Evolutionary conservation across 1,140 invertebrate species (phyloP).

Genomic region (Meloidogyne floridensis): DNA sequence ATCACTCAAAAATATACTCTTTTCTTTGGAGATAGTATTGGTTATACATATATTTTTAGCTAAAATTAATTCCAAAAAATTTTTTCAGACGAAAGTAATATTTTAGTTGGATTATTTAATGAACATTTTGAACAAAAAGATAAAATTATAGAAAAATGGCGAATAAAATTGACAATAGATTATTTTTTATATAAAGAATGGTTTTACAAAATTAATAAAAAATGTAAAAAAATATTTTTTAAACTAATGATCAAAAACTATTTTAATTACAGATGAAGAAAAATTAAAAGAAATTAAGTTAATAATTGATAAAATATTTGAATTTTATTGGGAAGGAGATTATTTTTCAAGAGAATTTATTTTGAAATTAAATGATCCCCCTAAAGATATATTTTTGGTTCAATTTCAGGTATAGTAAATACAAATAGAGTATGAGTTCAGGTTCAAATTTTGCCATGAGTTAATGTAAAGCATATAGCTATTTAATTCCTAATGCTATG

Average conservation of each 20-base stretch:
- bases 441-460: too few species aligned
- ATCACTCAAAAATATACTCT: background rate
- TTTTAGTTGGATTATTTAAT: background rate
- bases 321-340: background rate
- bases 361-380: background rate
- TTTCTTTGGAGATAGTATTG: background rate
- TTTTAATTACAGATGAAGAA: background rate
- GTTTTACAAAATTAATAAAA: background rate
- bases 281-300: background rate
- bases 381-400: background rate
- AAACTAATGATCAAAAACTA: background rate
- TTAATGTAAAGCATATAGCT: too few species aligned
- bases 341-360: background rate
- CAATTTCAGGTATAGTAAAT: background rate
- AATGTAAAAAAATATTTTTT: background rate
- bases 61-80: background rate
- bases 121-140: background rate
- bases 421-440: too few species aligned
- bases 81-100: background rate
- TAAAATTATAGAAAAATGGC: background rate
- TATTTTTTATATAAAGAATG: conserved; percentile 10
- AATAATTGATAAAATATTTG: background rate
- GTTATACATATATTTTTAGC: background rate
- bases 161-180: background rate
- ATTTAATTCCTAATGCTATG: too few species aligned